Evolutionary conservation across 2,113 vertebrate genomes (phyloP).

Genomic region (Gobiocypris rarus): DNA sequence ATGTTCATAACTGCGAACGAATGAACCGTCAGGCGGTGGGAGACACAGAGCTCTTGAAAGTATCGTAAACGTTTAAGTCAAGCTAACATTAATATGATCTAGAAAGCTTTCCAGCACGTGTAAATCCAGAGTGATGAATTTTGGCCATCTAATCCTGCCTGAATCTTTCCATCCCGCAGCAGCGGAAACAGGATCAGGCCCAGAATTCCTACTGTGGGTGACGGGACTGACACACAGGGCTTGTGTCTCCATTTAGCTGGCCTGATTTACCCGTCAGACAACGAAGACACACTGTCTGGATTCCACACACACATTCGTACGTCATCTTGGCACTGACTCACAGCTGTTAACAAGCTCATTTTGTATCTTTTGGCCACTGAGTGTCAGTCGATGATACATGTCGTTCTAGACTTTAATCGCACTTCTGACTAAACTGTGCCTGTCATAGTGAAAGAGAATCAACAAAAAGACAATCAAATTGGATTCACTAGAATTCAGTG

Average conservation of each 20-base stretch:
- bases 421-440: not conserved
- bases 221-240: slow-evolving; percentile 20
- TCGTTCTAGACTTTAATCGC: slow-evolving; percentile 2
- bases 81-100: not conserved
- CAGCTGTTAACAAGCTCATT: slow-evolving; percentile 54
- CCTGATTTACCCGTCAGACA: slow-evolving; percentile 43
- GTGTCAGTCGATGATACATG: slow-evolving; percentile 27
- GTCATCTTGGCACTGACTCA: slow-evolving; percentile 44
- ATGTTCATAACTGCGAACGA: not conserved
- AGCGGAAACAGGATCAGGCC: slow-evolving; percentile 54
- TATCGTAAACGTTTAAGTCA: not conserved
- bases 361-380: slow-evolving; percentile 15
- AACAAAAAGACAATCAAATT: not conserved
- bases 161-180: slow-evolving; percentile 35
- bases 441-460: not conserved
- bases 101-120: not conserved
- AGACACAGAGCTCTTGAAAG: not conserved
- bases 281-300: slow-evolving; percentile 47
- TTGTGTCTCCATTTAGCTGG: slow-evolving; percentile 43
- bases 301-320: slow-evolving; percentile 34
- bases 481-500: not conserved
- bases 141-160: slow-evolving; percentile 12
- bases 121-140: slow-evolving; percentile 25
- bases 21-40: not conserved
- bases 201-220: slow-evolving; percentile 30